Evolutionary conservation across 1,140 invertebrate species (phyloP), one percentile per base, ranked within the genome.

Genomic region (Diachasma alloeum): DNA sequence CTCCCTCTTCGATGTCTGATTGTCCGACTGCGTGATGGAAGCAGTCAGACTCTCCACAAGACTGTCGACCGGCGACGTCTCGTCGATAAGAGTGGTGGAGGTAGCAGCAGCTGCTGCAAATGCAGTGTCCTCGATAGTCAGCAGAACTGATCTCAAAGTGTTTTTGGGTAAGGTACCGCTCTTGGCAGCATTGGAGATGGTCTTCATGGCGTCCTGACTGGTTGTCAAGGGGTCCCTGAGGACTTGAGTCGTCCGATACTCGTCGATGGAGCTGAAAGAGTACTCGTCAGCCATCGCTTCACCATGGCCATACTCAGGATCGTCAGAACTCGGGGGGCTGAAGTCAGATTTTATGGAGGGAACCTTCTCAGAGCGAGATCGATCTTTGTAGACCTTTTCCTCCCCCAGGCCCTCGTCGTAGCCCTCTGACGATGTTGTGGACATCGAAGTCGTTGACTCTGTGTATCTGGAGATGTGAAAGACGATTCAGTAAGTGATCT

Each of bases 31-130:
- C 0, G 89, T 88, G 19, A 89, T 88, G 77, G 87, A 90, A 46
- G 88, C 93, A 13, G 92, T 93, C 1, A 92, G 93, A 76, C 94
- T 95, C 79, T 93, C 94, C 39, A 94, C 92, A 22, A 95, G 85
- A 81, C 93, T 95, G 75, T 95, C 94, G 0, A 94, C 93, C n/a
- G 94, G 95, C 4, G 94, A 95, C 0, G 94, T 94, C 83, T 96
- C 94, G 76, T 95, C 94, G 31, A 94, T 93, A 66, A 93, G 92
- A 72, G 92, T 91, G 0, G 92, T 92, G 4, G 92, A 94, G 0
- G 92, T 92, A 53, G 93, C 93, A 13, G 93, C 91, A 0, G 94
- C 94, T 10, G 94, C 92, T 17, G 94, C 94, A 59, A 95, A 95
- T 70, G 94, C 94, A 1, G 93, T 92, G 81, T 95, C 94, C 79